Conservation (phyloP, 2,113 vertebrate genomes). For the Bubo bubo region DNA sequence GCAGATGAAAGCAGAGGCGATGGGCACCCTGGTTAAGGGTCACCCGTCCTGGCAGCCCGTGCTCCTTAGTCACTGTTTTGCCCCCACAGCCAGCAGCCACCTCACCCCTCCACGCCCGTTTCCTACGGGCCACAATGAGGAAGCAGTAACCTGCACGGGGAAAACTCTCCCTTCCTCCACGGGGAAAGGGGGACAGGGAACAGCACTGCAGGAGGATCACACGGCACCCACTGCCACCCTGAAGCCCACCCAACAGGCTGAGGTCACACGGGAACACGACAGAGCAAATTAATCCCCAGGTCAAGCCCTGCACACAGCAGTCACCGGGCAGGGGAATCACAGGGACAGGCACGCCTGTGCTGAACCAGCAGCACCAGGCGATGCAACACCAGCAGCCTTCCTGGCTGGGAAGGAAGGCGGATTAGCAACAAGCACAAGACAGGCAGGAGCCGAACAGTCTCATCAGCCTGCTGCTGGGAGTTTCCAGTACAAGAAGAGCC, state of each 20-base stretch:
- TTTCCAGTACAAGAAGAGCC: neutral
- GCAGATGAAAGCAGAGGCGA: neutral
- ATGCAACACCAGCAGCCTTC: neutral
- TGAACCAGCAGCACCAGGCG: neutral
- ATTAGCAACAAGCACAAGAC: constrained; percentile 46
- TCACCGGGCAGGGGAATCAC: accelerated
- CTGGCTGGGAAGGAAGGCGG: neutral
- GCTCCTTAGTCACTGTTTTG: neutral
- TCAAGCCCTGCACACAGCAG: accelerated
- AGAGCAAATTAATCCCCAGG: neutral
- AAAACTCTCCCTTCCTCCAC: neutral
- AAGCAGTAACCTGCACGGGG: neutral
- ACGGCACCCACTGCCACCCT: accelerated
- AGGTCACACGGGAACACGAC: accelerated
- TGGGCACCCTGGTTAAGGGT: neutral
- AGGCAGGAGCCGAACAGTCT: neutral
- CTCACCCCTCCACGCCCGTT: neutral
- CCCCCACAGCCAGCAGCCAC: neutral
- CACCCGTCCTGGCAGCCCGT: neutral
- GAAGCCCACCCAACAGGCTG: neutral
- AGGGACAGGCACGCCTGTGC: neutral
- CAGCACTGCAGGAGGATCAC: no score
- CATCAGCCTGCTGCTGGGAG: neutral
- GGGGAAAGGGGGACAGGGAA: accelerated
- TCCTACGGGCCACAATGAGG: neutral